These are phyloP conservation scores for Aphaenogaster floridana DNA, from an alignment of 1,140 invertebrate species.

Conservation along the genomic window DNA sequence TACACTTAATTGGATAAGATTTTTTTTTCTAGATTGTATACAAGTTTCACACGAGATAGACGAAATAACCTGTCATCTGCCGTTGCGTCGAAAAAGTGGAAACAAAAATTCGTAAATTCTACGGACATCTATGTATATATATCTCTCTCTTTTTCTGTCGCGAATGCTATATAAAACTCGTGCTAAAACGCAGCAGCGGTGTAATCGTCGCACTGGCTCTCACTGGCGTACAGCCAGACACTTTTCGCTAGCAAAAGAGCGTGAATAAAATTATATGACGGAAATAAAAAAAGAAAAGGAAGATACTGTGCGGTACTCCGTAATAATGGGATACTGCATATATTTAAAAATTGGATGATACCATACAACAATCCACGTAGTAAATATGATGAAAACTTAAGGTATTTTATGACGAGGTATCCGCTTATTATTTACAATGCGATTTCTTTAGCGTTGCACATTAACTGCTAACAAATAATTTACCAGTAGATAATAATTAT, in stretches of 20 bases:
- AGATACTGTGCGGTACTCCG: not conserved
- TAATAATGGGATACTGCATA: slow-evolving; percentile 1
- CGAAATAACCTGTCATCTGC: not conserved
- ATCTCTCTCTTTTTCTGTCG: not conserved
- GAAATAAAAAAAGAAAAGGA: slow-evolving; percentile 6
- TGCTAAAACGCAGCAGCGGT: slow-evolving; percentile 8
- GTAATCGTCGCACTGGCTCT: slow-evolving; percentile 22
- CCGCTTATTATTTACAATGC: not conserved
- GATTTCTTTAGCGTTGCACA: not conserved
- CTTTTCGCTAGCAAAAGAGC: slow-evolving; percentile 17
- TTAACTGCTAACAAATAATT: not conserved
- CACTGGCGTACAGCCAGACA: not conserved
- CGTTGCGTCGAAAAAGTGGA: not conserved
- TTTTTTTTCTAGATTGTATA: not conserved
- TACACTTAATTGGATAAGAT: not conserved
- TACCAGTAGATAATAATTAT: slow-evolving; percentile 18
- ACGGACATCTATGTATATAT: not conserved
- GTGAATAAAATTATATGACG: slow-evolving; percentile 36
- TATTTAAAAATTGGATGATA: slow-evolving; percentile 29
- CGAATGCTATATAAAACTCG: slow-evolving; percentile 17
- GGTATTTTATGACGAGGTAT: not conserved
- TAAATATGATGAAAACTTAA: slow-evolving; percentile 1
- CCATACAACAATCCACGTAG: not conserved
- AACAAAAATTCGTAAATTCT: slow-evolving; percentile 27
- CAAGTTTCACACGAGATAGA: not conserved